phyloP scores from a whole-genome alignment of 2,888 invertebrate species.

The Mesorhabditis sp. region DNA sequence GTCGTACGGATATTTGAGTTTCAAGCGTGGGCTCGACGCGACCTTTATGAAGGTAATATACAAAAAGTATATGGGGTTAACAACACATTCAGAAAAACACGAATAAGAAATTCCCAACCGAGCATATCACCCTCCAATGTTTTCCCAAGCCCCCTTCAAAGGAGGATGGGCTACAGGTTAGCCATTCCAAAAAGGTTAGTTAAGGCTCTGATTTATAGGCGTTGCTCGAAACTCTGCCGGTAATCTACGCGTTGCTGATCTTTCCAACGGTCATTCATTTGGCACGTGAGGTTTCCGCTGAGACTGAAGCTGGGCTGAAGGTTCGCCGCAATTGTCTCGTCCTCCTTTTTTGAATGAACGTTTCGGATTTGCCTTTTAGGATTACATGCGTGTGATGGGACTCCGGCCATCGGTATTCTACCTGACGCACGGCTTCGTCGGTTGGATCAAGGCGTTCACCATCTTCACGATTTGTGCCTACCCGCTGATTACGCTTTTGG shows the following conservation, averaged over 20 bases:
- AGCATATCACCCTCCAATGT: conserved; percentile 20
- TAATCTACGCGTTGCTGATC: conserved; percentile 42
- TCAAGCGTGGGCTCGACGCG: conserved; percentile 44
- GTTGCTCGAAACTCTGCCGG: conserved; percentile 27
- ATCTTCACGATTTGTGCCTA: conserved; percentile 35
- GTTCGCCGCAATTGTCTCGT: no score
- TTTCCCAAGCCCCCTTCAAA: conserved; percentile 25
- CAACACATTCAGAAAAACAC: neutral
- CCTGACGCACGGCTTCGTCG: conserved; percentile 43
- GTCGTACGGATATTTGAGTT: conserved; percentile 37
- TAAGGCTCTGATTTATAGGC: conserved; percentile 18
- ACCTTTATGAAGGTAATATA: conserved; percentile 28
- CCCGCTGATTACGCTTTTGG: conserved; percentile 18
- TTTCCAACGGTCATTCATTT: conserved; percentile 46
- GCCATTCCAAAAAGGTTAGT: no score
- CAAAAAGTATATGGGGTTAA: neutral
- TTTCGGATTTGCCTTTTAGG: conserved; percentile 19
- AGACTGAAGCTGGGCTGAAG: conserved; percentile 44
- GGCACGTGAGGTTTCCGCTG: conserved; percentile 45
- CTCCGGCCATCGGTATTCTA: conserved; percentile 47
- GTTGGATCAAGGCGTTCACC: conserved; percentile 39
- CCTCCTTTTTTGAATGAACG: neutral
- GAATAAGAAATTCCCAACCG: conserved; percentile 7
- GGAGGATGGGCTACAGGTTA: no score
- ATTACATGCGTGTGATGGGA: conserved; percentile 53